Evolutionary conservation across 1,140 invertebrate genomes (phyloP).

Genomic region (Bombus confusus): DNA sequence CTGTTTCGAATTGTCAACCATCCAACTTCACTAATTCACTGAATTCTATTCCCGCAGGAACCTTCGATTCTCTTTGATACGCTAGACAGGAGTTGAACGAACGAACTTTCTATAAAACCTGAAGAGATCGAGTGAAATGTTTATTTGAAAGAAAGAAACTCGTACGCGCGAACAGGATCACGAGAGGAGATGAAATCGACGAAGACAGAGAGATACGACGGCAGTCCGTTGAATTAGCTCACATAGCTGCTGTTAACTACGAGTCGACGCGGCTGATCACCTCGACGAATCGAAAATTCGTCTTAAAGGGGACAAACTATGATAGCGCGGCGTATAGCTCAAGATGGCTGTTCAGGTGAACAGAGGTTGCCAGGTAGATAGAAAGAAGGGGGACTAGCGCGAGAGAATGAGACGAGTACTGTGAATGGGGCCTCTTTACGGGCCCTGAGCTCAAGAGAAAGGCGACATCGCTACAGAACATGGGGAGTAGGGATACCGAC

Average conservation of each 20-base stretch:
- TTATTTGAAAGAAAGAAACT: too few species aligned
- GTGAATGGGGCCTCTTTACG: slow-evolving; percentile 44
- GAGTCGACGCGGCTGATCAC: slow-evolving; percentile 52
- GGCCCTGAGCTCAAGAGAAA: slow-evolving; percentile 42
- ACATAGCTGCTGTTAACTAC: slow-evolving; percentile 35
- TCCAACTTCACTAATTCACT: background rate
- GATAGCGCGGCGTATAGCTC: slow-evolving; percentile 46
- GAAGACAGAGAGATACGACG: background rate
- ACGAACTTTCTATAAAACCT: background rate
- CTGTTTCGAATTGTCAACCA: background rate
- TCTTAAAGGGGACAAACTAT: slow-evolving; percentile 56
- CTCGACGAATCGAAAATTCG: slow-evolving; percentile 46
- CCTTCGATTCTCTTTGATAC: background rate
- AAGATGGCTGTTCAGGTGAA: slow-evolving; percentile 70
- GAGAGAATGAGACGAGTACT: slow-evolving; percentile 40
- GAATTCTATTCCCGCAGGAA: background rate
- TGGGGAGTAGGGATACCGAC: background rate
- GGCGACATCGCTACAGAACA: slow-evolving; percentile 15
- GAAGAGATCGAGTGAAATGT: background rate
- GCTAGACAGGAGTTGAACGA: background rate
- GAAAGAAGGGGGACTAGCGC: slow-evolving; percentile 27
- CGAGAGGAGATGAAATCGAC: background rate
- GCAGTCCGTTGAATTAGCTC: slow-evolving; percentile 26
- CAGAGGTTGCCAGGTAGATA: slow-evolving; percentile 61
- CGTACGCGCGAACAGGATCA: background rate